These are phyloP conservation scores for Pollenia labialis DNA, from an alignment of 2,888 invertebrate genomes.

Conservation along the genomic window DNA sequence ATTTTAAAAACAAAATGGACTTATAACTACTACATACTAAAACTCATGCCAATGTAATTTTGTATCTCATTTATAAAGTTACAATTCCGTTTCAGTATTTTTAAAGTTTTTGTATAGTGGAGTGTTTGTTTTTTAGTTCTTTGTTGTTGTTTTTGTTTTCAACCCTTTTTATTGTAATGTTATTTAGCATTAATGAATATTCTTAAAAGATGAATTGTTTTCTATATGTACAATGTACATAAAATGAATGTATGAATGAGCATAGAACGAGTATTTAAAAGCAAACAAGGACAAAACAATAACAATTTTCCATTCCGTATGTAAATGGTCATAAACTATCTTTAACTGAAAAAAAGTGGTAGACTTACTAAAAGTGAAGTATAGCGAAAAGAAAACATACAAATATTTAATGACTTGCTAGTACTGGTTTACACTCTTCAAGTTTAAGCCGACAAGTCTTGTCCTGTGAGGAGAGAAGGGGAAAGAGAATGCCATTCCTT, in stretches of 20 bases:
- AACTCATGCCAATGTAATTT: background rate
- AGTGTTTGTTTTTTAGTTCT: conserved; percentile 28
- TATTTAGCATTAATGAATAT: conserved; percentile 79
- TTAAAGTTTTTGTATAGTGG: background rate
- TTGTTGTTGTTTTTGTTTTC: conserved; percentile 41
- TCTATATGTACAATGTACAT: conserved; percentile 53
- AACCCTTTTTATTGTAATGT: conserved; percentile 63
- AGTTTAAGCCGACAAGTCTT: too few species aligned
- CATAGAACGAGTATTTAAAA: conserved; percentile 11
- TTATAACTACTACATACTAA: conserved; percentile 33
- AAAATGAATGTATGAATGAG: background rate
- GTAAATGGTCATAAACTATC: conserved; percentile 69
- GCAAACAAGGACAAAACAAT: conserved; percentile 61
- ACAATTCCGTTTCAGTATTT: conserved; percentile 13
- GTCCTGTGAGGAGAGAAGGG: too few species aligned
- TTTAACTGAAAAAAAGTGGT: conserved; percentile 39
- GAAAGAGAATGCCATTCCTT: background rate
- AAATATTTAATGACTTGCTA: background rate
- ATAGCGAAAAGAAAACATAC: background rate
- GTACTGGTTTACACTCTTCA: too few species aligned
- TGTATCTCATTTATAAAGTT: background rate
- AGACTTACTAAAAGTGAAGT: conserved; percentile 35
- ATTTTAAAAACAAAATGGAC: conserved; percentile 76
- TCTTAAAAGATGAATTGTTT: conserved; percentile 79
- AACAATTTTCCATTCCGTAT: conserved; percentile 39